phyloP scores from a whole-genome alignment of 1,140 invertebrate genomes.

The Caenorhabditis tropicalis region DNA sequence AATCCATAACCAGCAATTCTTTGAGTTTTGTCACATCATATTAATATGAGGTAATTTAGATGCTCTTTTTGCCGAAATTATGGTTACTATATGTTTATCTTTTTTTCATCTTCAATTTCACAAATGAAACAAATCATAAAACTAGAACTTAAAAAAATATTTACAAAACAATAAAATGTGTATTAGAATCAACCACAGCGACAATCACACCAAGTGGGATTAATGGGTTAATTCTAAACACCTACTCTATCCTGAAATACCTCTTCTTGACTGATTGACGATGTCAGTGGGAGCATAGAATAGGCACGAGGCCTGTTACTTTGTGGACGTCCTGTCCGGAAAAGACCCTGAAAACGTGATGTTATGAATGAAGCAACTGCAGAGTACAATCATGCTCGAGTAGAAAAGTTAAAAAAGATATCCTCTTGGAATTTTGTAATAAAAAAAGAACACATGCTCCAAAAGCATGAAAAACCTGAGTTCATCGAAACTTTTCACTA shows the following conservation, averaged over 20 bases:
- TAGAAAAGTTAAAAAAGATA: neutral
- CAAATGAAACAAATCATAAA: neutral
- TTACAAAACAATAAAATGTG: neutral
- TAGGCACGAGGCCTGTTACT: conserved; percentile 45
- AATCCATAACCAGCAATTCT: too few species aligned
- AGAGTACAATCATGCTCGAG: neutral
- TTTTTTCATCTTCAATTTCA: neutral
- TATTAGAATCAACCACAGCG: conserved; percentile 37
- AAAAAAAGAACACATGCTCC: neutral
- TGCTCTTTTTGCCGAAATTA: too few species aligned
- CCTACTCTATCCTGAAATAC: conserved; percentile 41
- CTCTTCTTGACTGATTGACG: conserved; percentile 50
- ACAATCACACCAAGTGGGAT: neutral
- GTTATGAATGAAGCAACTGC: neutral
- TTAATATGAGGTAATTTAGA: too few species aligned
- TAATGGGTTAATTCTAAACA: conserved; percentile 10
- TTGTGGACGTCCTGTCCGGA: conserved; percentile 39
- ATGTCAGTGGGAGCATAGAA: conserved; percentile 51
- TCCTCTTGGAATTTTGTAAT: neutral
- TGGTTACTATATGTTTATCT: too few species aligned
- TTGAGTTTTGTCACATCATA: too few species aligned
- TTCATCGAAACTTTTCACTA: conserved; percentile 4
- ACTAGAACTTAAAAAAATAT: neutral
- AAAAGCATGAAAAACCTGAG: neutral
- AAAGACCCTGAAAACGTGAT: conserved; percentile 49